Conservation (phyloP, 2,797 vertebrate genomes). For the Zalophus californianus region DNA sequence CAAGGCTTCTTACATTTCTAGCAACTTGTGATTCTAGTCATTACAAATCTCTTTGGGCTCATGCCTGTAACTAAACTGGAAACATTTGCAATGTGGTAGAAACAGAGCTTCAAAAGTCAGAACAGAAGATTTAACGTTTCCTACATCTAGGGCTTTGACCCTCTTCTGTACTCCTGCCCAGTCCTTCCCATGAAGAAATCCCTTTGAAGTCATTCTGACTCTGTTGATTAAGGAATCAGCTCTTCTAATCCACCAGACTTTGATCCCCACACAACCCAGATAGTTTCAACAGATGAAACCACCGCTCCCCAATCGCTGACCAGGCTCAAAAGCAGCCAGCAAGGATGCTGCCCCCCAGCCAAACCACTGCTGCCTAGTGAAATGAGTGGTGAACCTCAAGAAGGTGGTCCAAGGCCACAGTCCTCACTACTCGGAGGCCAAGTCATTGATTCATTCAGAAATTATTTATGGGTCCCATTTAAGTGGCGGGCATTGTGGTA, state of each 20-base stretch:
- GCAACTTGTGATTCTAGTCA: constrained; percentile 39
- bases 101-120: constrained; percentile 58
- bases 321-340: not conserved
- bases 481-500: not conserved
- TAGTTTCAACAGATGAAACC: constrained; percentile 28
- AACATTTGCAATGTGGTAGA: constrained; percentile 55
- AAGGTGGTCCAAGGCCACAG: not conserved
- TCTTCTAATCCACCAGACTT: constrained; percentile 43
- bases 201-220: constrained; percentile 64
- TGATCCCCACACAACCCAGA: constrained; percentile 20
- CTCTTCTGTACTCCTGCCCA: constrained; percentile 48
- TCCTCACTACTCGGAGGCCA: not conserved
- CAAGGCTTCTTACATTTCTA: not conserved
- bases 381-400: not conserved
- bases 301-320: not conserved
- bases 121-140: constrained; percentile 59
- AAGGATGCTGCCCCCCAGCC: not conserved
- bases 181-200: constrained; percentile 51
- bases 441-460: constrained; percentile 1
- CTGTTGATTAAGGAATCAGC: constrained; percentile 60
- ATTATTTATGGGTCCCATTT: not conserved
- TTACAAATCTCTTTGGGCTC: constrained; percentile 46
- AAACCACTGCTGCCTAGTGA: not conserved
- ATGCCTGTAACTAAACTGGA: constrained; percentile 63
- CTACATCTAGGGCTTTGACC: not conserved